Conservation (phyloP, 2,113 vertebrate genomes). For the Merops nubicus region DNA sequence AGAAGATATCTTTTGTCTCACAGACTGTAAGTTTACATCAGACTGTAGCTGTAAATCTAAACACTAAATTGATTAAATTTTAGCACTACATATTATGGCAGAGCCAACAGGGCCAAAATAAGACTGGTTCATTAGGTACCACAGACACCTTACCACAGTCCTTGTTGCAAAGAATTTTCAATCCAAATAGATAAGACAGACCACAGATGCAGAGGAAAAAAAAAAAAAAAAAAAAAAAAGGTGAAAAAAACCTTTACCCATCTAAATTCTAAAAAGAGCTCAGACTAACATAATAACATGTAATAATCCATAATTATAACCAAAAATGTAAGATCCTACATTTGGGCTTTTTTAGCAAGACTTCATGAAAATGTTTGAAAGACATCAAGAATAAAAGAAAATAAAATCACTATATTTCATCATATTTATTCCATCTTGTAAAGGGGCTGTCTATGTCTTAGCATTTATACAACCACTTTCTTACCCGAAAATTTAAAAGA, state of each 20-base stretch:
- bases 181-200: not conserved
- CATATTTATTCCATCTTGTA: not conserved
- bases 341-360: not conserved
- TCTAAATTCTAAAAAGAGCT: not conserved
- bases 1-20: constrained; percentile 21
- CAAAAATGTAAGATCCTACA: not conserved
- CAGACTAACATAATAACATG: not conserved
- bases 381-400: not conserved
- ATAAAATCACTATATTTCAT: not conserved
- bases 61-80: constrained; percentile 53
- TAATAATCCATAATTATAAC: not conserved
- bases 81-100: constrained; percentile 27
- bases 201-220: not conserved
- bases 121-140: not conserved
- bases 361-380: not conserved
- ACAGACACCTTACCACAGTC: not conserved
- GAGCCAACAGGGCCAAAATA: not conserved
- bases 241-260: too few species aligned
- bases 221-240: not conserved
- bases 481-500: not conserved
- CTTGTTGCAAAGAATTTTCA: not conserved
- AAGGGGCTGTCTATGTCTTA: not conserved
- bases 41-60: constrained; percentile 51
- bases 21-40: constrained; percentile 32
- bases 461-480: not conserved